A percentile compares a stretch with the other conserved stretches of the same genome.
Evolutionary conservation across 2,888 invertebrate species (phyloP).

Genomic region (Leptinotarsa haldemani): DNA sequence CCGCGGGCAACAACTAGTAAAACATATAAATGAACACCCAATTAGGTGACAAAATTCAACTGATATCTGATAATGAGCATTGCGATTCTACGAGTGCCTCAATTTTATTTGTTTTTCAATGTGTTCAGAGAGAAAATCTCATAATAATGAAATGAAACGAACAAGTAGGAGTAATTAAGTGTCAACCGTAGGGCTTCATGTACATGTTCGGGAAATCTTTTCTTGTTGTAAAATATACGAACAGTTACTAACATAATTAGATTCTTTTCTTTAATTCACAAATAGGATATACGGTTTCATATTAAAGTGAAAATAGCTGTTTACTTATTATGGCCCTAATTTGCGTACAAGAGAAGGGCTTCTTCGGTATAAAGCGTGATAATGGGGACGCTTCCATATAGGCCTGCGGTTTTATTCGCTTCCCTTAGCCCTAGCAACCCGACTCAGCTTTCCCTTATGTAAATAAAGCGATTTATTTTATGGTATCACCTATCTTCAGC

Average conservation of each 20-base stretch:
- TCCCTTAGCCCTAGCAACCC: slow-evolving; percentile 38
- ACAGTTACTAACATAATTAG: slow-evolving; percentile 32
- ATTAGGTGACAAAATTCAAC: too few relatives aligned
- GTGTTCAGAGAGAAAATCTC: not conserved
- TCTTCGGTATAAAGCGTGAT: slow-evolving; percentile 50
- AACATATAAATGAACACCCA: too few relatives aligned
- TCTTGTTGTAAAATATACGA: not conserved
- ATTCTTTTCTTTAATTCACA: slow-evolving; percentile 45
- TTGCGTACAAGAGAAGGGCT: slow-evolving; percentile 50
- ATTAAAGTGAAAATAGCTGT: slow-evolving; percentile 51
- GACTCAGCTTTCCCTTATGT: slow-evolving; percentile 20
- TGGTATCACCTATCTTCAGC: slow-evolving; percentile 52
- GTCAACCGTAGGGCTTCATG: not conserved
- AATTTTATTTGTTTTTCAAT: not conserved
- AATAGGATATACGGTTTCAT: slow-evolving; percentile 50
- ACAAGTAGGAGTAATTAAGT: slow-evolving; percentile 8
- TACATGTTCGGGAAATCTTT: slow-evolving; percentile 15
- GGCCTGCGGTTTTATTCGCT: slow-evolving; percentile 51
- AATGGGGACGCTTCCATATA: slow-evolving; percentile 48
- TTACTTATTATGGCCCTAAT: slow-evolving; percentile 52
- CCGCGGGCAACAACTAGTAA: too few relatives aligned
- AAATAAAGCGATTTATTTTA: slow-evolving; percentile 63
- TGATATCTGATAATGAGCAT: too few relatives aligned
- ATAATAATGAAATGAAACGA: not conserved
- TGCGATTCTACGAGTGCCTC: too few relatives aligned